Base-by-base conservation (phyloP, 2,888 invertebrate genomes). In the Acronicta psi region DNA sequence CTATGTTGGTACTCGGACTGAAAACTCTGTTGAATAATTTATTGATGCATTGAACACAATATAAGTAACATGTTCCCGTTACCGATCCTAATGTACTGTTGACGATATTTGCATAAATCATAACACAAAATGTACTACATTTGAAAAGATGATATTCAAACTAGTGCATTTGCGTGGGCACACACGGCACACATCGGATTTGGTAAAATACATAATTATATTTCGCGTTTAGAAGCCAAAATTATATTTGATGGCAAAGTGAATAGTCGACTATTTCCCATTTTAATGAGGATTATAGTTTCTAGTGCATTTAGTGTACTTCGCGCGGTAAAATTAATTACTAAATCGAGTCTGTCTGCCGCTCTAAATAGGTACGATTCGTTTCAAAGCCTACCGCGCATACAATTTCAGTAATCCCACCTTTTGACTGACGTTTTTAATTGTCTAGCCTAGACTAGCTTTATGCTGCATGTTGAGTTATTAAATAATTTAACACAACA, bases 211-310 rank as follows among this genome's bases (percentile, higher is more conserved):
- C 85, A 84, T 88, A 90, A 90, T 91, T 88, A 87, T 85, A 77
- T 84, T 88, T 75, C 79, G 78, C 87, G 87, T 89, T 91, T 91
- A 92, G 91, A 87, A 91, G 87, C 88, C 86, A 88, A 90, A 92
- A 92, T 91, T 89, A 91, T 91, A 92, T 92, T 90, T 90, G 86
- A 88, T 88, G 83, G 85, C 82, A 83, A 83, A 88, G 87, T 87
- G 91, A 92, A 93, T 90, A 89, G 91, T 83, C 87, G 88, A 85
- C 83, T 92, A 89, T 92, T 90, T 92, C 89, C 92, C 82, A 90
- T 91, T 93, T 93, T 91, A 92, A 91, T 91, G 89, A 88, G 93
- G 92, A 93, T 93, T 93, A 93, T 91, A 91, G 92, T 92, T 92
- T 90, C 90, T 89, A 86, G 88, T 92, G 92, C 93, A 92, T 93